Percentiles rank a stretch among this genome's conserved stretches.
Conservation (phyloP, 2,113 vertebrate genomes). For the Amblyornis subalaris region DNA sequence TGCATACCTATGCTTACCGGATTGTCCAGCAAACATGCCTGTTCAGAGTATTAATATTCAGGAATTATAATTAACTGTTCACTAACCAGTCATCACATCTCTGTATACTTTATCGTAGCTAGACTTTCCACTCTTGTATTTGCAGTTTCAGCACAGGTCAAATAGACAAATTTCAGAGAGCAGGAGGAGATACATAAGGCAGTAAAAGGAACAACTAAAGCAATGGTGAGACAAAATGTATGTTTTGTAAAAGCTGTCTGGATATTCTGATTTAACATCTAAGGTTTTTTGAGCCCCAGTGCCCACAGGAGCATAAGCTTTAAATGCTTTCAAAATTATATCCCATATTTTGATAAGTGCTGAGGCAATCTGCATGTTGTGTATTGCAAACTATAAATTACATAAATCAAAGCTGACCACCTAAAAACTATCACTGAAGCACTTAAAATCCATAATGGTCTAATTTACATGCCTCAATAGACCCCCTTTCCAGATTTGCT, state of each 20-base stretch:
- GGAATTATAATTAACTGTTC: background rate
- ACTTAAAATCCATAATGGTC: slow-evolving; percentile 6
- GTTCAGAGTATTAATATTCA: background rate
- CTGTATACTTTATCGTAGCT: background rate
- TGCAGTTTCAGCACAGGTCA: background rate
- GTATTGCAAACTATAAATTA: background rate
- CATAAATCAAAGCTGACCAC: background rate
- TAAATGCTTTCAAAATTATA: background rate
- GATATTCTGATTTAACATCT: background rate
- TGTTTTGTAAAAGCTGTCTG: background rate
- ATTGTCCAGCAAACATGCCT: background rate
- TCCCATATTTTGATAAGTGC: background rate
- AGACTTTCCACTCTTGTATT: background rate
- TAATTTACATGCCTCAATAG: background rate
- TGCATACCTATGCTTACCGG: background rate
- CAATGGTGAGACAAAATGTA: background rate
- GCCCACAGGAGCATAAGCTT: background rate
- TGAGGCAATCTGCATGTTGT: background rate
- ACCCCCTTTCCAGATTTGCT: background rate
- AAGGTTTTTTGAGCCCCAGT: background rate
- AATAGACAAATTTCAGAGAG: background rate
- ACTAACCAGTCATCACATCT: background rate
- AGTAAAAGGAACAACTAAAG: background rate
- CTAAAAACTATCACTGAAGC: background rate
- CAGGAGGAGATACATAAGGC: background rate